Base-by-base conservation (phyloP, 2,888 invertebrate genomes). In the Eupithecia inturbata region DNA sequence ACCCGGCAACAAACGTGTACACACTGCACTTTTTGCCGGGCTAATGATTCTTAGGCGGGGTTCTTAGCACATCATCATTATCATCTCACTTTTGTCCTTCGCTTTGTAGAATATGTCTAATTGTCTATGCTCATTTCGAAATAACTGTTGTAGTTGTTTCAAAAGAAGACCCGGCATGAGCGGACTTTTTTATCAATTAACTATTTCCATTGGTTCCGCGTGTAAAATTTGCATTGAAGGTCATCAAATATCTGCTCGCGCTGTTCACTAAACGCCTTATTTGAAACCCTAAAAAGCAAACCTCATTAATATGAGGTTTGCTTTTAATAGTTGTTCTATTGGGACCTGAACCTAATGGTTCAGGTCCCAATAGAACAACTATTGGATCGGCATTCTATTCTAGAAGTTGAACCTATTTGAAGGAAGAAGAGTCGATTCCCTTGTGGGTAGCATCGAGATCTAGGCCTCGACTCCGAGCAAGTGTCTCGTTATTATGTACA, bases 21-120 rank as follows among this genome's bases (percentile, higher is more conserved):
- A 81, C 80, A 82, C 80, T 83, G 83, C 83, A 83, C 82, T 83
- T 83, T 84, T 84, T 83, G 82, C 83, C 74, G 36, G 75, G 83
- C 83, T 83, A 84, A 84, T 84, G 84, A 83, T 83, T 82, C 82
- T 82, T 79, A 71, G 77, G 79, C 80, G 79, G 77, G 68, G 72
- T 68, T 70, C 75, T 75, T 75, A 72, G 66, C 71, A 57, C 66
- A 53, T 53, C 49, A 70, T 36, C 71, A 57, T 71, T 72, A 72
- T 39, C 63, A 72, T 41, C 22, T 39, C 26, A 6, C 22, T 41
- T 53, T 36, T 39, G 22, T 39, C 66, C 36, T 22, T 36, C 36
- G 9, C 31, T 31, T 3, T 60, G 60, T 28, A 14, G 14, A 14
- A 60, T 49, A n/a, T 4, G 9, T 36, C 36, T 9, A 9, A 36